Conservation (phyloP, 1,140 invertebrate species). For the Vanessa tameamea region DNA sequence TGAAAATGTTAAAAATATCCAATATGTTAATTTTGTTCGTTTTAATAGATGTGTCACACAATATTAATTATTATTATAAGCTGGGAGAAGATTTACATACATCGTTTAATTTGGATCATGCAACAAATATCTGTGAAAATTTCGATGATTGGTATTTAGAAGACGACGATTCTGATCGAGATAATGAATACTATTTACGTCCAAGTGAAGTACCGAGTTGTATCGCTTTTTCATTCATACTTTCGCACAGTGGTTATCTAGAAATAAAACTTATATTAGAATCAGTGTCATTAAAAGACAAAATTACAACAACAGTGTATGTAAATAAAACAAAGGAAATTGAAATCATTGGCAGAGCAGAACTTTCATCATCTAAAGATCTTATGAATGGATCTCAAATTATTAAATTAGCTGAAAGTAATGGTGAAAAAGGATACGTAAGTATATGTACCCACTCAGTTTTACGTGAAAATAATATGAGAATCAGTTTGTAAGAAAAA, state of each 20-base stretch:
- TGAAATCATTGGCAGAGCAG: neutral
- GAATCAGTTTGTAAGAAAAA: too few relatives aligned
- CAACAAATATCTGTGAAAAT: slow-evolving; percentile 1
- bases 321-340: neutral
- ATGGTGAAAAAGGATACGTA: slow-evolving; percentile 21
- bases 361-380: neutral
- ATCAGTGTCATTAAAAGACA: neutral
- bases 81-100: slow-evolving; percentile 3
- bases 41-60: neutral
- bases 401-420: neutral
- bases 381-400: slow-evolving; percentile 8
- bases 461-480: too few relatives aligned
- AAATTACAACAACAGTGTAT: neutral
- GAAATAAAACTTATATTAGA: neutral
- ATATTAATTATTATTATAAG: slow-evolving; percentile 3
- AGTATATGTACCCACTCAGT: neutral
- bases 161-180: neutral
- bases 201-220: slow-evolving; percentile 7
- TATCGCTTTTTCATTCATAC: slow-evolving; percentile 11
- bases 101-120: slow-evolving; percentile 10
- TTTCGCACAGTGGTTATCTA: slow-evolving; percentile 1
- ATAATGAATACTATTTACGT: slow-evolving; percentile 10
- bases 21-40: slow-evolving; percentile 2
- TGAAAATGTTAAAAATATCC: slow-evolving; percentile 12
- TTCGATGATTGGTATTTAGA: neutral